A percentile compares a stretch with the other conserved stretches of the same genome.
phyloP scores from a whole-genome alignment of 1,140 invertebrate genomes.

The Caenorhabditis inopinata region DNA sequence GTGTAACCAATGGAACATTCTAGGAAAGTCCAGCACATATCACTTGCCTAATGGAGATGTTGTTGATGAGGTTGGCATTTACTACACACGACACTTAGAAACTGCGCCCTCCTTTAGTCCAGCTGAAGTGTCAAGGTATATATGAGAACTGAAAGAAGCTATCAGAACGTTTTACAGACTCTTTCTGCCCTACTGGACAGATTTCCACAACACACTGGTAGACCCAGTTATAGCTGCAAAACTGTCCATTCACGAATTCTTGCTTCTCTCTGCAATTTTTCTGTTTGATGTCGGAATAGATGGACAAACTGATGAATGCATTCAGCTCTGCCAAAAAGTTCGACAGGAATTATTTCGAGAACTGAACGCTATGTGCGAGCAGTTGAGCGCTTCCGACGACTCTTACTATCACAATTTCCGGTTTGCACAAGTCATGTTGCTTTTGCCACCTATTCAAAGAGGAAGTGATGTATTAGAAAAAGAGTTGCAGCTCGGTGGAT shows the following conservation, averaged over 20 bases:
- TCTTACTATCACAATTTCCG: neutral
- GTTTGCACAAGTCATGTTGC: neutral
- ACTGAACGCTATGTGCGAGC: neutral
- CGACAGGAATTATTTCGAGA: neutral
- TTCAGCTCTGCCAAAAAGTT: neutral
- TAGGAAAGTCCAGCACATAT: neutral
- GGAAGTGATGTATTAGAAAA: constrained; percentile 1
- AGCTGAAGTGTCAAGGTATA: constrained; percentile 5
- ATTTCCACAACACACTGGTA: neutral
- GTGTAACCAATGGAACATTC: neutral
- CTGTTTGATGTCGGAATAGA: neutral
- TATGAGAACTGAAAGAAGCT: no score
- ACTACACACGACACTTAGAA: constrained; percentile 1
- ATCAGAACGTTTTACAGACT: no score
- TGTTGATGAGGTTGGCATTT: neutral
- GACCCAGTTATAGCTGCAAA: constrained; percentile 5
- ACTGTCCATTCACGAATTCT: constrained; percentile 1
- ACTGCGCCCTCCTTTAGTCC: neutral
- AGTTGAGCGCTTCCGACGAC: neutral
- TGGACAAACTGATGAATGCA: neutral
- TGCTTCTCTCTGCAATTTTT: neutral
- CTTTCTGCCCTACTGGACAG: neutral
- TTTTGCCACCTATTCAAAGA: neutral
- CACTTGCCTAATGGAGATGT: constrained; percentile 3
- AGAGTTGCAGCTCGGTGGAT: neutral